Conservation (phyloP, 2,113 vertebrate genomes). For the Anser cygnoides region DNA sequence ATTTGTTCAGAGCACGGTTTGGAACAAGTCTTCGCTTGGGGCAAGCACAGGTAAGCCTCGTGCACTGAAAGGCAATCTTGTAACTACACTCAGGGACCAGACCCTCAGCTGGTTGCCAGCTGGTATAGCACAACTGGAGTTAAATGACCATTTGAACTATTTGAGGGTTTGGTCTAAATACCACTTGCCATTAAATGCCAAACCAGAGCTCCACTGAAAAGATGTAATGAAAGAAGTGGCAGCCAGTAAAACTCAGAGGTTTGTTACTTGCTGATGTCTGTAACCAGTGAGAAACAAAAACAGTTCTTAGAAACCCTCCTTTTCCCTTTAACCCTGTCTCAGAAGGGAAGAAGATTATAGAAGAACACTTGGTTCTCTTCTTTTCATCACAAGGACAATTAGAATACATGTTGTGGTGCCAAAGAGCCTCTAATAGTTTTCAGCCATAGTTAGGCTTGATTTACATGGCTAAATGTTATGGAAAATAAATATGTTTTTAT, state of each 20-base stretch:
- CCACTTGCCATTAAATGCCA: neutral
- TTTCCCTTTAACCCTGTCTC: neutral
- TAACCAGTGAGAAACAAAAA: neutral
- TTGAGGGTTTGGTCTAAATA: neutral
- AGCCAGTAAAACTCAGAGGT: neutral
- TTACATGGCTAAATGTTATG: neutral
- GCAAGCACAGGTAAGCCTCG: neutral
- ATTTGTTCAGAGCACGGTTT: accelerated
- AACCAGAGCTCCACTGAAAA: neutral
- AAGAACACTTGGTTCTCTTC: neutral
- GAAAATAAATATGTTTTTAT: neutral
- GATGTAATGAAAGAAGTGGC: neutral
- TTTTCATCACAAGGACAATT: neutral
- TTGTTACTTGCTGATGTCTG: neutral
- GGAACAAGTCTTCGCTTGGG: neutral
- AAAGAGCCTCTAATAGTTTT: neutral
- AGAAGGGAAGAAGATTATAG: neutral
- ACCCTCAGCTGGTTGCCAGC: accelerated
- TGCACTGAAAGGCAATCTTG: neutral
- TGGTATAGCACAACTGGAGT: neutral
- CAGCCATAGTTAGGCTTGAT: neutral
- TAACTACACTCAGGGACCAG: neutral
- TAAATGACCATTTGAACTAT: neutral
- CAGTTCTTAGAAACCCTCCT: accelerated
- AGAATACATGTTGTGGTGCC: neutral